A percentile compares a stretch with the other conserved stretches of the same genome.
These are phyloP conservation scores for Alaudala cheleensis DNA, from an alignment of 2,113 vertebrate species.

Conservation along the genomic window DNA sequence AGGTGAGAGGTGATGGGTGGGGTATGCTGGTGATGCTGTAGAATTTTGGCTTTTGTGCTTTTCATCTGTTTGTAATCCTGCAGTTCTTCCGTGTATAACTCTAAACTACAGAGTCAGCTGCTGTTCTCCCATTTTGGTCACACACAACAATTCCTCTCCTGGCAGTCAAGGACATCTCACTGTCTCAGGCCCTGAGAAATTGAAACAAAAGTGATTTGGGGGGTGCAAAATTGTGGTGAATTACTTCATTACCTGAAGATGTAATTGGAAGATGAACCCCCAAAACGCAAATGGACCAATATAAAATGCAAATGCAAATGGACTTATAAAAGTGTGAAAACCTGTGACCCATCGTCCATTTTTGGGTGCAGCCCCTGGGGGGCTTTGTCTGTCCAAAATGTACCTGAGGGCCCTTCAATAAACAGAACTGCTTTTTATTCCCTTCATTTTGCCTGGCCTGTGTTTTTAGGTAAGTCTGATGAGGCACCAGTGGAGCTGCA, in stretches of 20 bases:
- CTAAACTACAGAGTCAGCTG: background rate
- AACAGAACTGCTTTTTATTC: background rate
- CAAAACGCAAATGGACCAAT: background rate
- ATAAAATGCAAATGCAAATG: too few relatives aligned
- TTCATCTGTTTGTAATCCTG: background rate
- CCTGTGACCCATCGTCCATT: background rate
- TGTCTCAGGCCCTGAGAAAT: background rate
- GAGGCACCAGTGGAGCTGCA: background rate
- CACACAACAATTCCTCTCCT: background rate
- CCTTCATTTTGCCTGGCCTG: too few relatives aligned
- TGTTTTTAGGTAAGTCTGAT: background rate
- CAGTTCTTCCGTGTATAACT: accelerated
- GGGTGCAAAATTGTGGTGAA: background rate
- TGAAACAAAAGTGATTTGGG: background rate
- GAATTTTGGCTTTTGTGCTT: background rate
- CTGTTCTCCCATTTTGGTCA: background rate
- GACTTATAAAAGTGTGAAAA: too few relatives aligned
- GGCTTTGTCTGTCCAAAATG: background rate
- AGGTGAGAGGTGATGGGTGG: background rate
- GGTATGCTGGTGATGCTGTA: background rate
- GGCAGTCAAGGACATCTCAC: background rate
- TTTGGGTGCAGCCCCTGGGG: too few relatives aligned
- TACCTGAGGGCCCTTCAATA: background rate
- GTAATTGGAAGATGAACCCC: background rate
- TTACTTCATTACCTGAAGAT: background rate